phyloP scores from a whole-genome alignment of 2,888 invertebrate genomes.

The Drosophila paranaensis region DNA sequence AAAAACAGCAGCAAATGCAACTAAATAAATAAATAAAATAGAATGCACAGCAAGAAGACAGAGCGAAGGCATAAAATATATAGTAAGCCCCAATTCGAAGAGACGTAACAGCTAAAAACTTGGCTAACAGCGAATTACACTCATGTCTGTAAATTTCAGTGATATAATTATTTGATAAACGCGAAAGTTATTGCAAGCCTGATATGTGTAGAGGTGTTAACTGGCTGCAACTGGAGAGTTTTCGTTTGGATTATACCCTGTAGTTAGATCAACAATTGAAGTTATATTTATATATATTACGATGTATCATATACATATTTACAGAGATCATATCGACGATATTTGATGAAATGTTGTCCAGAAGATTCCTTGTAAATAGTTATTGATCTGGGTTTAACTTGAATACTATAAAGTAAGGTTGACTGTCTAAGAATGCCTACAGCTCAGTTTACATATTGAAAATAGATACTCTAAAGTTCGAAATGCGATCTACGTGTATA shows the following conservation, averaged over 20 bases:
- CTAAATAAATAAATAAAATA: slow-evolving; percentile 4
- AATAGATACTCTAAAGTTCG: neutral
- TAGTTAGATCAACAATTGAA: neutral
- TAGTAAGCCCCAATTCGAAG: neutral
- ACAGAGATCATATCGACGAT: too few species aligned
- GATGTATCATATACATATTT: neutral
- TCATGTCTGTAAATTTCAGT: neutral
- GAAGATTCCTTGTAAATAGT: neutral
- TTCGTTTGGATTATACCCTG: neutral
- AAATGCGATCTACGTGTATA: neutral
- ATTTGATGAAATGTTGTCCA: neutral
- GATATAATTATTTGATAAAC: slow-evolving; percentile 3
- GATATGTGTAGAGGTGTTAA: neutral
- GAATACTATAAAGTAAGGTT: neutral
- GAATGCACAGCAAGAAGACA: slow-evolving; percentile 5
- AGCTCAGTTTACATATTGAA: neutral
- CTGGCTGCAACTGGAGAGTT: neutral
- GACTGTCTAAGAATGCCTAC: too few species aligned
- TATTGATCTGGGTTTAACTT: neutral
- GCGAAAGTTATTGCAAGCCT: neutral
- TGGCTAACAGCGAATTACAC: slow-evolving; percentile 7
- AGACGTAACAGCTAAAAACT: neutral
- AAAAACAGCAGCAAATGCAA: slow-evolving; percentile 12
- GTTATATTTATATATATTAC: neutral
- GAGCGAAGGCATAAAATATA: neutral